Evolutionary conservation across 1,140 invertebrate species (phyloP), one percentile per base, ranked within the genome.

Genomic region (Gyrodactylus salaris): DNA sequence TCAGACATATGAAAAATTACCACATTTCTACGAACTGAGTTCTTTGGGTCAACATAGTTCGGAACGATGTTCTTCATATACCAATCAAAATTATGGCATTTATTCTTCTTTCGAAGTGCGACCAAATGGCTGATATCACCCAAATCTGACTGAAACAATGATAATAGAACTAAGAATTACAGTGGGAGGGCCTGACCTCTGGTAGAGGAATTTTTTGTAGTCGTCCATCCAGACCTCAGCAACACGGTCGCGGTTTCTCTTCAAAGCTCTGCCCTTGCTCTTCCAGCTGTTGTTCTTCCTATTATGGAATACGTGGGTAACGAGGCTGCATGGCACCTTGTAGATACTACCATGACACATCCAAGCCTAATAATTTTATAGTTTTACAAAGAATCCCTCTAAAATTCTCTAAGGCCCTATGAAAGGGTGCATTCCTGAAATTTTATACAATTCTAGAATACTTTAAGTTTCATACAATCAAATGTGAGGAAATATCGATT

Each of bases 21-120:
- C n/a, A n/a, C 71, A 54, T 26, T 21, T 68, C 25, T 26, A 19
- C 23, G 20, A 26, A 68, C 20, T 34, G 21, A n/a, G 25, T 1
- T 2, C 2, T 73, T 26, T 23, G 72, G 72, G 25, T 26, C 68
- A 24, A 27, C 27, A 25, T 73, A 34, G 20, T 73, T 34, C 1
- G 94, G 94, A 81, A 94, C 97, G 76, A 98, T 86, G 80, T 88
- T 94, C 78, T 93, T 89, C 79, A 96, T 84, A 81, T 91, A 97
- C 93, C 94, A 98, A 80, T 92, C 89, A 84, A 98, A 98, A 69
- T 89, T 87, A 79, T 96, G 93, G 79, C 94, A 99, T 2, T 88
- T 82, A 0, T 97, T 81, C 76, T 84, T 84, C 75, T 89, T 81
- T 34, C 89, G 83, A 1, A 97, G 79, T 34, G 84, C 83, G 1